Conservation (phyloP, 2,888 invertebrate species). For the Conistra vaccinii region DNA sequence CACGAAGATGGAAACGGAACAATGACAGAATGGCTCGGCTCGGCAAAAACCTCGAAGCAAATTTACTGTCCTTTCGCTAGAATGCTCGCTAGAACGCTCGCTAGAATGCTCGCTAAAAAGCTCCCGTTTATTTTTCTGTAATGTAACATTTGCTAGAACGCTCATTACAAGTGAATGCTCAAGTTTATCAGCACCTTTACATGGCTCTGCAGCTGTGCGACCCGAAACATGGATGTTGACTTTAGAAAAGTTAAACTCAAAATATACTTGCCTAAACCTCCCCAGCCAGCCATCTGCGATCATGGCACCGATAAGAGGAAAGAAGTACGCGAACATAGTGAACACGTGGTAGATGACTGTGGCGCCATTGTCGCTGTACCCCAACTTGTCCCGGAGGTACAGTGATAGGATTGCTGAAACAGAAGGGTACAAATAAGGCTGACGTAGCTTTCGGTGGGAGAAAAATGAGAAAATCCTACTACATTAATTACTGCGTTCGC, state of each 20-base stretch:
- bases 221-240: not conserved
- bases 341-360: conserved; percentile 97
- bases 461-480: not conserved
- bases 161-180: too few species aligned
- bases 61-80: too few species aligned
- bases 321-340: conserved; percentile 97
- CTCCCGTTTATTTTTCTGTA: too few species aligned
- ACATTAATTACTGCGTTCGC: too few species aligned
- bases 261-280: conserved; percentile 92
- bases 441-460: not conserved
- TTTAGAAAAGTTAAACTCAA: not conserved
- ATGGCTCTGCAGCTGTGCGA: not conserved
- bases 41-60: too few species aligned
- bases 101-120: too few species aligned
- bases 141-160: too few species aligned
- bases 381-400: conserved; percentile 95
- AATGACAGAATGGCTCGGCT: too few species aligned
- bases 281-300: conserved; percentile 98
- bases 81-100: too few species aligned
- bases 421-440: conserved; percentile 11
- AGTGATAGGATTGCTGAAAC: conserved; percentile 97
- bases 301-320: conserved; percentile 97
- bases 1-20: too few species aligned
- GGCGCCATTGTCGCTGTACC: conserved; percentile 93
- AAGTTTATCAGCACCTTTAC: too few species aligned